phyloP scores from a whole-genome alignment of 2,113 vertebrate genomes.

The Tetrax tetrax region DNA sequence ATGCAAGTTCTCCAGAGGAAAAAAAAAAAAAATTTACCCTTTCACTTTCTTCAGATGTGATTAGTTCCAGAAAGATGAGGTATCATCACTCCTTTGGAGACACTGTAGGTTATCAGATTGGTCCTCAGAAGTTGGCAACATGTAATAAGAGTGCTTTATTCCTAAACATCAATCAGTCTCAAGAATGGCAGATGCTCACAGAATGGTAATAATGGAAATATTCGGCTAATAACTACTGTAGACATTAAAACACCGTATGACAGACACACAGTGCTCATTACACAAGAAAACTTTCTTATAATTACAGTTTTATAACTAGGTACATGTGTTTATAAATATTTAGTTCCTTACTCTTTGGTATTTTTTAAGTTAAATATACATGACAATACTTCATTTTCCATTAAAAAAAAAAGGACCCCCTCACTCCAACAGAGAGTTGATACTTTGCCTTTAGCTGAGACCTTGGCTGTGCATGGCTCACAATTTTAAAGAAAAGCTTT shows the following conservation, averaged over 20 bases:
- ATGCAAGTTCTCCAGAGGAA: slow-evolving; percentile 38
- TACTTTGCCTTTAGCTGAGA: background rate
- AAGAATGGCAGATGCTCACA: slow-evolving; percentile 67
- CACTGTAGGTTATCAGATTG: slow-evolving; percentile 52
- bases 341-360: slow-evolving; percentile 14
- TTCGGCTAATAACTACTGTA: slow-evolving; percentile 58
- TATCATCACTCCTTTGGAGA: slow-evolving; percentile 74
- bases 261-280: slow-evolving; percentile 35
- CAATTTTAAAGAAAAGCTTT: background rate
- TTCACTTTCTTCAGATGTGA: slow-evolving; percentile 70
- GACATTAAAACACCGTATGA: slow-evolving; percentile 55
- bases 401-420: background rate
- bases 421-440: background rate
- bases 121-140: slow-evolving; percentile 68
- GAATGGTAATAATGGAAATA: slow-evolving; percentile 70
- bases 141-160: slow-evolving; percentile 75
- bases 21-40: slow-evolving; percentile 51
- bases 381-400: background rate
- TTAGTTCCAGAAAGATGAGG: slow-evolving; percentile 73
- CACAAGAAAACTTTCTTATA: slow-evolving; percentile 52
- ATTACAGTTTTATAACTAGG: slow-evolving; percentile 65
- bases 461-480: background rate
- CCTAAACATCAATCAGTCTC: slow-evolving; percentile 75
- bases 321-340: slow-evolving; percentile 68
- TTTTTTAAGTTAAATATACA: slow-evolving; percentile 19